Conservation (phyloP, 2,113 vertebrate genomes). For the Apus apus region DNA sequence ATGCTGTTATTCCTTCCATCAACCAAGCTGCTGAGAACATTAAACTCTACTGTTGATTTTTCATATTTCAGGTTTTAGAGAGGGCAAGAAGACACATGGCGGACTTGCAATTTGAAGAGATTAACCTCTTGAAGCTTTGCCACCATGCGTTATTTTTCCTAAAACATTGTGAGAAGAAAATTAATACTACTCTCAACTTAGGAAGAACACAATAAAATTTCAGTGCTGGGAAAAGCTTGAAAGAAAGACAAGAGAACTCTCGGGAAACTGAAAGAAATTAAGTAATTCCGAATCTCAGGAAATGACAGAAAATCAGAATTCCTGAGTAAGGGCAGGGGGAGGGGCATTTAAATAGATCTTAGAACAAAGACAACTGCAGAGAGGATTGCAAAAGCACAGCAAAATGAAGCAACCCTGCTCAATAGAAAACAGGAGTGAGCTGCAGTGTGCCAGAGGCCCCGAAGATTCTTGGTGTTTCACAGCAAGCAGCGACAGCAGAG, state of each 20-base stretch:
- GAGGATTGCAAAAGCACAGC: conserved; percentile 34
- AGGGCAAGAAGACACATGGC: neutral
- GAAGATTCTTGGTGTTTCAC: neutral
- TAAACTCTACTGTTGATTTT: neutral
- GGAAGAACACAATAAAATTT: neutral
- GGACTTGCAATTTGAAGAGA: neutral
- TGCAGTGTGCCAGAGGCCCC: neutral
- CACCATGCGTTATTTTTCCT: neutral
- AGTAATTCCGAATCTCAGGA: neutral
- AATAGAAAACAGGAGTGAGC: neutral
- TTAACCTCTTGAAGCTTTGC: neutral
- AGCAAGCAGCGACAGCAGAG: neutral
- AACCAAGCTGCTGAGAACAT: neutral
- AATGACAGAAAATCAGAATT: neutral
- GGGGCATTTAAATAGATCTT: neutral
- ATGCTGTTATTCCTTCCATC: neutral
- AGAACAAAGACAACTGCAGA: neutral
- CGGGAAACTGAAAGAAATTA: neutral
- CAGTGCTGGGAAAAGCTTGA: neutral
- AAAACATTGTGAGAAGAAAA: neutral
- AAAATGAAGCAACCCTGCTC: conserved; percentile 10
- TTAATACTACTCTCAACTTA: neutral
- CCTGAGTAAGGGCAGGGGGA: neutral
- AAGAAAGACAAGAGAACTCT: neutral
- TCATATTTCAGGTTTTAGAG: neutral